Evolutionary conservation across 2,888 invertebrate species (phyloP).

Genomic region (Xylophagus ater): DNA sequence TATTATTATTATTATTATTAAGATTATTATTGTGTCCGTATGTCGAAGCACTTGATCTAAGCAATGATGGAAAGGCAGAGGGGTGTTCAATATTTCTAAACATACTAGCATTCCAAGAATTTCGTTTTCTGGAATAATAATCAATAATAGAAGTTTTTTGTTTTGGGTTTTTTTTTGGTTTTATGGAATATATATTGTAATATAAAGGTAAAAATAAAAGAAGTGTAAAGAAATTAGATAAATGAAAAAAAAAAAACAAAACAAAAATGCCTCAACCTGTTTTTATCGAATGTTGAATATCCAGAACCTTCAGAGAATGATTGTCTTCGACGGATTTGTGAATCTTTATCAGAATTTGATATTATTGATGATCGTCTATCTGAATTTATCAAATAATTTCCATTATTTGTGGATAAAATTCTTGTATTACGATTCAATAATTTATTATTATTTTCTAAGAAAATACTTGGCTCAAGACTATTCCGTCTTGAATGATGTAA

Average conservation of each 20-base stretch:
- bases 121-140: slow-evolving; percentile 16
- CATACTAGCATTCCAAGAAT: slow-evolving; percentile 16
- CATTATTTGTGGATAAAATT: slow-evolving; percentile 6
- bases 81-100: slow-evolving; percentile 53
- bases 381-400: slow-evolving; percentile 5
- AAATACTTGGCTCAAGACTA: slow-evolving; percentile 24
- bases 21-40: slow-evolving; percentile 36
- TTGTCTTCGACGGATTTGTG: slow-evolving; percentile 12
- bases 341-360: slow-evolving; percentile 8
- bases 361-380: slow-evolving; percentile 7
- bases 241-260: no score
- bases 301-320: slow-evolving; percentile 15
- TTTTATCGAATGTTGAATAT: slow-evolving; percentile 6
- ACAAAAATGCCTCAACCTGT: no score
- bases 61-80: slow-evolving; percentile 55
- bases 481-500: slow-evolving; percentile 47
- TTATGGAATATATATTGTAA: no score
- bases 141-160: no score
- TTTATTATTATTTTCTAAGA: slow-evolving; percentile 1
- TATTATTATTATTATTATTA: no score
- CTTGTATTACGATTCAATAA: slow-evolving; percentile 27
- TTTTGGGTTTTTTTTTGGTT: no score
- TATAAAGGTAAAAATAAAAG: no score
- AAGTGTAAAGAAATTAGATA: no score
- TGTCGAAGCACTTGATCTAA: slow-evolving; percentile 49